phyloP scores from a whole-genome alignment of 2,113 vertebrate species.

The Synchiropus splendidus region DNA sequence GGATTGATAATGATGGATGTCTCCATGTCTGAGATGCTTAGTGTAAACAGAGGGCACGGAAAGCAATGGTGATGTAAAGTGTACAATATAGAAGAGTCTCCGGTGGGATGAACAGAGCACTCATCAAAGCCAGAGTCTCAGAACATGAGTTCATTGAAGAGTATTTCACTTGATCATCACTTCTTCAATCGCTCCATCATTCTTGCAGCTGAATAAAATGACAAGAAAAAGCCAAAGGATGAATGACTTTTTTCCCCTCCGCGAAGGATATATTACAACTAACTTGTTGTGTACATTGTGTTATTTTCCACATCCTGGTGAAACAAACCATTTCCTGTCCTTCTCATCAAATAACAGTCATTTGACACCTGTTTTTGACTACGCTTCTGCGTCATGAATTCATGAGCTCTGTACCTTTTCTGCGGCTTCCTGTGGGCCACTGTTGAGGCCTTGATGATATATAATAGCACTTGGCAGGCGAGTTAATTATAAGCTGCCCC shows the following conservation, averaged over 20 bases:
- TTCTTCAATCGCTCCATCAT: too few relatives aligned
- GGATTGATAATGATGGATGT: too few relatives aligned
- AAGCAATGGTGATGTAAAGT: too few relatives aligned
- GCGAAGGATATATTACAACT: too few relatives aligned
- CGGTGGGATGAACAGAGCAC: constrained; percentile 29
- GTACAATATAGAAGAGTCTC: constrained; percentile 13
- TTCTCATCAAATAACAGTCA: constrained; percentile 82
- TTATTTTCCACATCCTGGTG: too few relatives aligned
- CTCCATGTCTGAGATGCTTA: too few relatives aligned
- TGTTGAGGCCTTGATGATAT: constrained; percentile 69
- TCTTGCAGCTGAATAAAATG: too few relatives aligned
- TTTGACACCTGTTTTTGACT: constrained; percentile 69
- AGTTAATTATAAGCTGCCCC: constrained; percentile 86
- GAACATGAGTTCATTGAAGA: constrained; percentile 40
- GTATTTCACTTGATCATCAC: constrained; percentile 30
- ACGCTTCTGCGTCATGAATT: constrained; percentile 80
- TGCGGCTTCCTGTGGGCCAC: constrained; percentile 72
- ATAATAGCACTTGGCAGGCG: constrained; percentile 85
- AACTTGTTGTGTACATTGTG: too few relatives aligned
- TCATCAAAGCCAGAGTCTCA: constrained; percentile 34
- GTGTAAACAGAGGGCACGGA: too few relatives aligned
- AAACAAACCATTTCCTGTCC: too few relatives aligned
- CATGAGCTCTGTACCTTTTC: constrained; percentile 67
- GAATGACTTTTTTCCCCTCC: too few relatives aligned
- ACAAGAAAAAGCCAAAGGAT: too few relatives aligned